These are phyloP conservation scores for Serrognathus titanus DNA, from an alignment of 2,888 invertebrate genomes.

Conservation along the genomic window DNA sequence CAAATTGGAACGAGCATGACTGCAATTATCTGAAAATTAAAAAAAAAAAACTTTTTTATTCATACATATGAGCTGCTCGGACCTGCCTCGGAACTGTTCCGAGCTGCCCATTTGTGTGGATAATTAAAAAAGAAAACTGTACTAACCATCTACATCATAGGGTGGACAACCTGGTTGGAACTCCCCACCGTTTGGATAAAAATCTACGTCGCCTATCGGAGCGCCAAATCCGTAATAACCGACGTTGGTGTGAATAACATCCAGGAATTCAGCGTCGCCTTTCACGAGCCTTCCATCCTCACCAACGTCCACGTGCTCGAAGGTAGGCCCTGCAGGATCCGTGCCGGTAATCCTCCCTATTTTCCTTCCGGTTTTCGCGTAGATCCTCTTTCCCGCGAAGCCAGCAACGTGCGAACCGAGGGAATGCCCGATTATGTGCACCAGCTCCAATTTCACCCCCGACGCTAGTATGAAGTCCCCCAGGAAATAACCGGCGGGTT, in stretches of 20 bases:
- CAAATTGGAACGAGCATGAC: constrained; percentile 48
- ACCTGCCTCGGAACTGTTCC: too few relatives aligned
- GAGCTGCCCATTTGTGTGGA: too few relatives aligned
- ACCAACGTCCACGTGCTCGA: constrained; percentile 30
- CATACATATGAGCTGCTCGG: too few relatives aligned
- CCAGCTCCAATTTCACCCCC: constrained; percentile 39
- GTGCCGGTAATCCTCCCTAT: constrained; percentile 49
- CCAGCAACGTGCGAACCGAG: constrained; percentile 47
- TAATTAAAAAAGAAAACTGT: background rate
- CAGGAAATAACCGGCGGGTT: constrained; percentile 47
- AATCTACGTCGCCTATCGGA: constrained; percentile 44
- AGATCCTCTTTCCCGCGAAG: constrained; percentile 31
- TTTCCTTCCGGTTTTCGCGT: constrained; percentile 32
- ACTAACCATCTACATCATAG: constrained; percentile 29
- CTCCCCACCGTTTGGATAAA: constrained; percentile 48
- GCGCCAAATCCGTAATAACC: constrained; percentile 44
- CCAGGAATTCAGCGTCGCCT: constrained; percentile 45
- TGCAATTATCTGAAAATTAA: constrained; percentile 48
- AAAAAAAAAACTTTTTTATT: background rate
- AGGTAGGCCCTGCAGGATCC: constrained; percentile 49
- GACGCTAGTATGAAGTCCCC: constrained; percentile 40
- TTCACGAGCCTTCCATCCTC: constrained; percentile 38
- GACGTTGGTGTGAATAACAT: constrained; percentile 47
- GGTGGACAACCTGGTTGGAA: constrained; percentile 45
- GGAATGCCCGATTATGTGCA: constrained; percentile 50